Conservation (phyloP, 2,797 vertebrate species). For the Astyanax mexicanus region DNA sequence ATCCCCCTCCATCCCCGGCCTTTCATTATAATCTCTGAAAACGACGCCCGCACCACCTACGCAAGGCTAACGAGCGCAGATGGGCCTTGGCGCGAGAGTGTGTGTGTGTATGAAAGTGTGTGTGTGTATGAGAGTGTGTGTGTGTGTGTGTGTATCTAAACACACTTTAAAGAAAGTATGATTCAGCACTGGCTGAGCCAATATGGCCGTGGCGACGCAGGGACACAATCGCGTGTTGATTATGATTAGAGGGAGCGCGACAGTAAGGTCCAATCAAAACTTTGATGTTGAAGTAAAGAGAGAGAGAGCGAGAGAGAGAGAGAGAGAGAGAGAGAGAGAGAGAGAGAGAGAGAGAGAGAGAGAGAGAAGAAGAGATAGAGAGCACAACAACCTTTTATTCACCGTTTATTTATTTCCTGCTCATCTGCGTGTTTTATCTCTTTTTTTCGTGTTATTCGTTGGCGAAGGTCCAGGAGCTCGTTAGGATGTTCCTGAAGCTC, state of each 20-base stretch:
- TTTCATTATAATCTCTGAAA: not conserved
- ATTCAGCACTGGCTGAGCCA: not conserved
- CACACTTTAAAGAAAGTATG: not conserved
- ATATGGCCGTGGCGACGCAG: not conserved
- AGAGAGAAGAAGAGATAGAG: too few relatives aligned
- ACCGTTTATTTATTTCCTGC: not conserved
- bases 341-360: too few relatives aligned
- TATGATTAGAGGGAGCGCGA: constrained; percentile 24
- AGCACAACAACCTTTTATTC: constrained; percentile 1
- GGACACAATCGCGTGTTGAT: constrained; percentile 8
- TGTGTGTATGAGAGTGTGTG: not conserved
- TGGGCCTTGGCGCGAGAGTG: not conserved
- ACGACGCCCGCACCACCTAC: not conserved
- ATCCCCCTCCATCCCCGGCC: not conserved
- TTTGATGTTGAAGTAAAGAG: constrained; percentile 1
- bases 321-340: too few relatives aligned
- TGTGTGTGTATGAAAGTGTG: too few relatives aligned
- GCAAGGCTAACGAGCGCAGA: not conserved
- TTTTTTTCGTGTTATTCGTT: not conserved
- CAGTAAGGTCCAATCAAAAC: constrained; percentile 21
- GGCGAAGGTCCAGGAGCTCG: too few relatives aligned
- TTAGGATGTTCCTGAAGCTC: too few relatives aligned
- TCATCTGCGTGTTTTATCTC: too few relatives aligned
- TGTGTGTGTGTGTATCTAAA: not conserved
- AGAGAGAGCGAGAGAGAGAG: too few relatives aligned